Base-by-base conservation (phyloP, 2,888 invertebrate species). In the Odontothrips loti region DNA sequence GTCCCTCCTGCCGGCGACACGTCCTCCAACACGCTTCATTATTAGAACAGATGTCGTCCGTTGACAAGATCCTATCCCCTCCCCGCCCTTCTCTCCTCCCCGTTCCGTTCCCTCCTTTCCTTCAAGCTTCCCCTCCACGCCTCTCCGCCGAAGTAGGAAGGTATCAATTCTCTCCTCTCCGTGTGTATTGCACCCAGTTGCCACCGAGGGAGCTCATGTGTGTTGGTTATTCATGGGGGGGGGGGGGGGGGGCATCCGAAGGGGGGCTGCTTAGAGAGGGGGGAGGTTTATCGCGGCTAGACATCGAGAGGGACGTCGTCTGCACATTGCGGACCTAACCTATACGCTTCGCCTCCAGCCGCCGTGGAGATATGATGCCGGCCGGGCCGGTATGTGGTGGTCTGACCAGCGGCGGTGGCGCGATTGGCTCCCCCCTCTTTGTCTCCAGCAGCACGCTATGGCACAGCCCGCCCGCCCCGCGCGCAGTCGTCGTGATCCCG, bases 281-380 rank as follows among this genome's bases (percentile, higher is more conserved):
- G 58, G n/a, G 68, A 11, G 68, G 68, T 10, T 23, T 68, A 68
- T 68, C 68, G 68, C 68, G 68, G 68, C 68, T 23, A 68, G 68
- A 68, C 68, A 68, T 68, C 51, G 51, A 43, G 34, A 6, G 34
- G 51, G 2, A 20, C 51, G 51, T 51, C 68, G 68, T 68, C 68
- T 68, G 68, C 68, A 51, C 51, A 51, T 51, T 51, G 51, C 51
- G 10, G 12, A 20, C 51, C 34, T 43, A 6, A 43, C 34, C 34
- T 43, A 43, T 43, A 43, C 34, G 34, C 6, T 43, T 6, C 34
- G 34, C 34, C 34, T 6, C 34, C 34, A 43, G 34, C 34, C 34
- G 34, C 34, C 34, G 34, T 43, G 34, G 34, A 43, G 34, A 43
- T 43, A 43, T 43, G 34, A 43, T 43, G 34, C 34, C 3, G 34